A percentile compares a stretch with the other conserved stretches of the same genome.
phyloP scores from a whole-genome alignment of 2,113 vertebrate genomes.

The Petaurus breviceps region DNA sequence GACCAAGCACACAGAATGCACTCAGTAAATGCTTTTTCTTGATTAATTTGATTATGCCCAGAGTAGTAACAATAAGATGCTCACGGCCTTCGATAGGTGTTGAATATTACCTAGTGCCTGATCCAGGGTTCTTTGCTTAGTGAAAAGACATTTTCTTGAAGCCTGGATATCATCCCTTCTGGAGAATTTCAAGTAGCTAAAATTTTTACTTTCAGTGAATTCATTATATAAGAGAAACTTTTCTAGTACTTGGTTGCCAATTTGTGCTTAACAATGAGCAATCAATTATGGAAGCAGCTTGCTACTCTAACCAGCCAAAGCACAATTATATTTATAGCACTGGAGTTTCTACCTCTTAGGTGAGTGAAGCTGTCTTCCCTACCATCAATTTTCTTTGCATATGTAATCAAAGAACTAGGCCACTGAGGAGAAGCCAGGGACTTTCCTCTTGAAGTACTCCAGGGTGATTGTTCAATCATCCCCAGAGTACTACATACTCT shows the following conservation, averaged over 20 bases:
- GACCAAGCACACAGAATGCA: no score
- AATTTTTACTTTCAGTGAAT: conserved; percentile 63
- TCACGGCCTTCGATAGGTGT: not conserved
- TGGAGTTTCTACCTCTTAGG: conserved; percentile 76
- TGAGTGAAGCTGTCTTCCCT: conserved; percentile 76
- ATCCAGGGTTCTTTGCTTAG: not conserved
- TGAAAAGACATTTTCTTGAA: not conserved
- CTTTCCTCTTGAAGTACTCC: conserved; percentile 6
- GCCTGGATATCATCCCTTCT: not conserved
- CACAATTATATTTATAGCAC: conserved; percentile 79
- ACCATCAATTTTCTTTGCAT: conserved; percentile 80
- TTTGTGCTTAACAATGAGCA: conserved; percentile 71
- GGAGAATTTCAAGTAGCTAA: not conserved
- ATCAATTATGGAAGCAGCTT: conserved; percentile 75
- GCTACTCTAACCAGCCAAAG: conserved; percentile 76
- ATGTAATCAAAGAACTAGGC: conserved; percentile 77
- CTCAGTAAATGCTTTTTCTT: no score
- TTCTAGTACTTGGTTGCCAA: conserved; percentile 48
- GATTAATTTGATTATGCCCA: not conserved
- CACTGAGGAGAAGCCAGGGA: conserved; percentile 63
- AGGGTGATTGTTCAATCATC: not conserved
- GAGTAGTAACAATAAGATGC: not conserved
- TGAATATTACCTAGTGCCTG: not conserved
- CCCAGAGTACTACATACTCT: no score
- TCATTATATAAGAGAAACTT: conserved; percentile 74